These are phyloP conservation scores for Urophycis tenuis DNA, from an alignment of 2,797 vertebrate species.

Conservation along the genomic window DNA sequence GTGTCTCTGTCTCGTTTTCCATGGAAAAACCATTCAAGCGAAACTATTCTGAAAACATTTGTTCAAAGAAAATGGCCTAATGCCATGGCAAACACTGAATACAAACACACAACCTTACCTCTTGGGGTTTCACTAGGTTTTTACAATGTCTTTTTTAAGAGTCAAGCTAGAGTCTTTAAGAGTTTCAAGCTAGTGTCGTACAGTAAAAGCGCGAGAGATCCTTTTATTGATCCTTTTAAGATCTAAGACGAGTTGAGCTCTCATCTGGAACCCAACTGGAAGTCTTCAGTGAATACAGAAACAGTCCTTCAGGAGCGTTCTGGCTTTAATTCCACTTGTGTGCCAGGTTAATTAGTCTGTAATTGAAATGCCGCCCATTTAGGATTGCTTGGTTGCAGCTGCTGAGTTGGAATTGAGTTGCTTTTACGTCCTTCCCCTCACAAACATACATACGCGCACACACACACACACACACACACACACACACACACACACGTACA, in stretches of 20 bases:
- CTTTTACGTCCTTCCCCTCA: slow-evolving; percentile 50
- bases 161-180: neutral
- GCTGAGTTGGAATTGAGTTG: slow-evolving; percentile 37
- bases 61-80: neutral
- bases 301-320: slow-evolving; percentile 41
- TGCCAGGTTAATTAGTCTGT: slow-evolving; percentile 50
- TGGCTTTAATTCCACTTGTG: slow-evolving; percentile 47
- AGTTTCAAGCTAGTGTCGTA: neutral
- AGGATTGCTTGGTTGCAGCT: slow-evolving; percentile 44
- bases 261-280: slow-evolving; percentile 21
- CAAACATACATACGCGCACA: neutral
- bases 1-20: neutral
- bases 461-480: neutral
- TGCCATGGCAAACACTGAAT: neutral
- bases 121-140: neutral
- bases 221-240: neutral
- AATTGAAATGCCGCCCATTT: slow-evolving; percentile 52
- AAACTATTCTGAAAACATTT: neutral
- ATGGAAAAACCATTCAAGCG: neutral
- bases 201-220: neutral
- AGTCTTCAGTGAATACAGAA: slow-evolving; percentile 31
- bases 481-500: no score
- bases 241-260: neutral
- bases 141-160: neutral
- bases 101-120: neutral